Evolutionary conservation across 2,113 vertebrate genomes (phyloP), one percentile per base, ranked within the genome.

Genomic region (Tachycineta bicolor): DNA sequence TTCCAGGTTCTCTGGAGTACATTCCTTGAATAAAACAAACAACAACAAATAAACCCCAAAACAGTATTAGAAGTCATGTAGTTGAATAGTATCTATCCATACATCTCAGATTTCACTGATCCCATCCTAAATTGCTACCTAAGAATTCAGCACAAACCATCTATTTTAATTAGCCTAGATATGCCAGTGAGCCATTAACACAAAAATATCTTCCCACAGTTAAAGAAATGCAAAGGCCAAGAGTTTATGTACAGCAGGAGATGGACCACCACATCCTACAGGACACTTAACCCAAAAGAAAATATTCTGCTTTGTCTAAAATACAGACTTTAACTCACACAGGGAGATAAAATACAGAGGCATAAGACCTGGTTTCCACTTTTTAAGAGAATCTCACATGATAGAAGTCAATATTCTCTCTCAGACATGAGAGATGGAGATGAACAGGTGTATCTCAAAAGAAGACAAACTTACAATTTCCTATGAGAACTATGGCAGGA

Each of bases 1-100:
- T 29, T 98, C 98, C 25, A 99, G 97, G 70, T 98, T 97, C 95
- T 99, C 99, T 5, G 99, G 99, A 34, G 98, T 98, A 94, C 99
- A 99, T 93, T 99, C 99, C 99, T 99, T 87, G 43, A 97, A 95
- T 76, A 95, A 91, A 96, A 89, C 33, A 5, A 83, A 76, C 37
- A 37, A 37, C 7, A 37, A 37, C 37, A 37, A 37, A 37, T 9
- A 37, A 37, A 37, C 37, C 37, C 37, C 37, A 76, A 41, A n/a
- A 33, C 14, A 83, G 12, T 28, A 83, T 75, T 77, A 94, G n/a
- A 81, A 67, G 31, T 49, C 41, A 60, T 78, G 23, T 46, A 73
- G 29, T 71, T 96, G 50, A 96, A 9, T 24, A 76, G 14, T 46
- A 49, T 52, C 52, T 82, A 75, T 62, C 22, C 13, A 41, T 28